These are phyloP conservation scores for Odontesthes bonariensis DNA, from an alignment of 2,113 vertebrate genomes.

Conservation along the genomic window DNA sequence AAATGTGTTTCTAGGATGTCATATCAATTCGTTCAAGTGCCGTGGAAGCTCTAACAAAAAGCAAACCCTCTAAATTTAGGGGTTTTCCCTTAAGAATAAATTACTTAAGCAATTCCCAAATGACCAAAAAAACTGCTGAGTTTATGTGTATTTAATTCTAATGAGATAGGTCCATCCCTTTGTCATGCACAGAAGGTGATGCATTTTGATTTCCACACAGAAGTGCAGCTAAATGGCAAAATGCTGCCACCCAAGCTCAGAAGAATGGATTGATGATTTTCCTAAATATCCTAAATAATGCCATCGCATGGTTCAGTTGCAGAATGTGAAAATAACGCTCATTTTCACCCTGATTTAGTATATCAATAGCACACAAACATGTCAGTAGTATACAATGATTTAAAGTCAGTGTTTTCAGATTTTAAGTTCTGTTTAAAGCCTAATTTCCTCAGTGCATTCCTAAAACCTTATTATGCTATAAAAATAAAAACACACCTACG, in stretches of 20 bases:
- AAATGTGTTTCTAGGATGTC: slow-evolving; percentile 1
- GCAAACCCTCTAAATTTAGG: too few relatives aligned
- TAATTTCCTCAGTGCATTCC: neutral
- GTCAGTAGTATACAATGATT: neutral
- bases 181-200: neutral
- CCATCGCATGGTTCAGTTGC: slow-evolving; percentile 3
- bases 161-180: neutral
- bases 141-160: too few relatives aligned
- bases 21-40: neutral
- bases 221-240: slow-evolving; percentile 1
- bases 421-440: neutral
- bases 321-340: slow-evolving; percentile 3
- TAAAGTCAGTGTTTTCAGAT: neutral
- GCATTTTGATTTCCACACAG: neutral
- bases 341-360: slow-evolving; percentile 6
- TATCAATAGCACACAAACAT: neutral
- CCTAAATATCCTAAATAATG: slow-evolving; percentile 6
- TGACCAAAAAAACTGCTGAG: too few relatives aligned
- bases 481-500: too few relatives aligned
- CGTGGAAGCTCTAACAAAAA: neutral
- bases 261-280: neutral
- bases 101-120: too few relatives aligned
- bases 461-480: too few relatives aligned
- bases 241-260: neutral
- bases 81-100: too few relatives aligned